Base-by-base conservation (phyloP, 2,113 vertebrate species). In the Balaeniceps rex region DNA sequence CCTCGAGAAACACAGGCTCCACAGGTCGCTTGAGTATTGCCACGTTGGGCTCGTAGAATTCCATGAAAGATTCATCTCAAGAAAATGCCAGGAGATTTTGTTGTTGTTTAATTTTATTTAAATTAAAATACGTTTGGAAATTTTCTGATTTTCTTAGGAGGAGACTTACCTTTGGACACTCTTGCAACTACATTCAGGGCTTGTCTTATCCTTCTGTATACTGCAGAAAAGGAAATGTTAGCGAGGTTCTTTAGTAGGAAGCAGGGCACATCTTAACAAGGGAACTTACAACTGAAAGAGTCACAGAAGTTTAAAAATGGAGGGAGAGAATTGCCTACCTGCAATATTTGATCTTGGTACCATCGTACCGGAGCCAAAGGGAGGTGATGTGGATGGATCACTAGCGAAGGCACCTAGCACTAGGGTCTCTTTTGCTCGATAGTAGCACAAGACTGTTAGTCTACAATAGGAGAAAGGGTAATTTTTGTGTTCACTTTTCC, bases 361-460 rank as follows among this genome's bases (percentile, higher is more conserved):
- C 89, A 96, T 52, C 0, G 10, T 86, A 22, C 94, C 94, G 0
- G 95, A 90, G 76, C 93, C 96, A 76, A 88, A 97, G 63, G 93
- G 13, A 88, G 44, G 4, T 74, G 69, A 52, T 46, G 33, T 76
- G 44, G 80, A 87, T 3, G 34, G 44, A 24, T 95, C 82, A 22
- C 84, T 85, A 51, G 74, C 0, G 3, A 88, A 82, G 47, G 83
- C 87, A 31, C 86, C 54, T 6, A 96, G 83, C 49, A 91, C 92
- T 33, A 97, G 34, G 2, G 90, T 96, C 84, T 97, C 97, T 90
- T 96, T 97, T 61, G 96, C 72, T 84, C 34, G 90, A 29, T 97
- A 96, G 61, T 96, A 97, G 90, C 97, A 98, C 64, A 95, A 60
- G 36, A 97, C 74, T 52, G 83, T 95, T 77, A 97, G 36, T 38